These are phyloP conservation scores for Cephalotes varians DNA, from an alignment of 2,888 invertebrate genomes.

Conservation along the genomic window DNA sequence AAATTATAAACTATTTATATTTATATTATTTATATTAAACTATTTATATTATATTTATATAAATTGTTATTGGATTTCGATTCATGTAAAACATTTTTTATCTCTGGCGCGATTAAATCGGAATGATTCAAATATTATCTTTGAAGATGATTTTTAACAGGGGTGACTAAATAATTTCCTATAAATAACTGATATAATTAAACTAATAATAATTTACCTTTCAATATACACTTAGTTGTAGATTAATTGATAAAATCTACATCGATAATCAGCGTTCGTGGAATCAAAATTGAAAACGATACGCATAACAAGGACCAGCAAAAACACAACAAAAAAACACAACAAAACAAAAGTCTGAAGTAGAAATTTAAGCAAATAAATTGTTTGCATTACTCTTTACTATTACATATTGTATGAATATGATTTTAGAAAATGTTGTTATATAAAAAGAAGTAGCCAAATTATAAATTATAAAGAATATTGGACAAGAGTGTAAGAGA, in stretches of 20 bases:
- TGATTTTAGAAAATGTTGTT: slow-evolving; percentile 12
- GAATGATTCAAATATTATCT: slow-evolving; percentile 1
- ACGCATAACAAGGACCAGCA: slow-evolving; percentile 72
- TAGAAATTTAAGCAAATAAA: slow-evolving; percentile 30
- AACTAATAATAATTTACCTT: neutral
- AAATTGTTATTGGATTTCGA: slow-evolving; percentile 12
- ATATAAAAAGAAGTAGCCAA: neutral
- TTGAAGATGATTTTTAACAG: neutral
- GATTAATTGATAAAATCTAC: neutral
- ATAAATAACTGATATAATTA: slow-evolving; percentile 6
- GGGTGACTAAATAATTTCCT: slow-evolving; percentile 15
- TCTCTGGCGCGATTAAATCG: slow-evolving; percentile 13
- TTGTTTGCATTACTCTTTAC: slow-evolving; percentile 28
- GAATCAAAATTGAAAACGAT: slow-evolving; percentile 50
- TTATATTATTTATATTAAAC: too few species aligned
- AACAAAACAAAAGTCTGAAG: slow-evolving; percentile 34
- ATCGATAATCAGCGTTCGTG: slow-evolving; percentile 15
- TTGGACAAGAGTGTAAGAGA: neutral
- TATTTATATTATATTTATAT: slow-evolving; percentile 28
- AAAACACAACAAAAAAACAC: neutral
- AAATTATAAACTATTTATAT: slow-evolving; percentile 23
- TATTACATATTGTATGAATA: slow-evolving; percentile 17
- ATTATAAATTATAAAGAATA: neutral
- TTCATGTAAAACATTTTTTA: slow-evolving; percentile 5
- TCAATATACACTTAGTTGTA: neutral